These are phyloP conservation scores for Capricornis sumatraensis DNA, from an alignment of 2,113 vertebrate genomes.

Conservation along the genomic window DNA sequence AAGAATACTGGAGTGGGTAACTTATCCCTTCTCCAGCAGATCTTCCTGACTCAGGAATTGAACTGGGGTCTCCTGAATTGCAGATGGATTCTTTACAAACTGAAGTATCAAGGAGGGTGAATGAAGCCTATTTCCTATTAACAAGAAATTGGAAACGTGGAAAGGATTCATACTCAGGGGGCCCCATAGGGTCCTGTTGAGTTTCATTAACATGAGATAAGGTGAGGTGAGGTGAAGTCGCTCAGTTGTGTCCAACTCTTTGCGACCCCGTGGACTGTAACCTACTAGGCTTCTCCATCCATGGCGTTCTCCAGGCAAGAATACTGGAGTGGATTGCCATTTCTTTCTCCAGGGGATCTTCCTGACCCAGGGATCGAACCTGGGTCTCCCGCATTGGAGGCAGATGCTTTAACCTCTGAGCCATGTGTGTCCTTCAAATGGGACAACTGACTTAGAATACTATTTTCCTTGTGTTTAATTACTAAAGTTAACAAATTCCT, in stretches of 20 bases:
- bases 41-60: not conserved
- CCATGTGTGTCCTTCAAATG: not conserved
- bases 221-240: no score
- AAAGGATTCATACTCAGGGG: not conserved
- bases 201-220: not conserved
- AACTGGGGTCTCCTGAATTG: not conserved
- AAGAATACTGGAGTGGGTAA: not conserved
- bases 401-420: no score
- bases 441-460: not conserved
- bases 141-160: not conserved
- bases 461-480: not conserved
- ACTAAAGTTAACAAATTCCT: not conserved
- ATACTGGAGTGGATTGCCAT: no score
- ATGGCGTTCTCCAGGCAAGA: no score
- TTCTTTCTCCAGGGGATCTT: no score
- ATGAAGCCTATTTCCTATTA: not conserved
- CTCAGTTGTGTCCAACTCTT: no score
- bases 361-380: no score
- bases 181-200: not conserved
- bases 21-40: not conserved
- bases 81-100: not conserved
- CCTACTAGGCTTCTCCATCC: no score
- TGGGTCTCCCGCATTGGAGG: no score
- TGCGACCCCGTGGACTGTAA: no score
- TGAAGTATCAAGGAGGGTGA: not conserved